Conservation (phyloP, 2,888 invertebrate species). For the Endomychus coccineus region DNA sequence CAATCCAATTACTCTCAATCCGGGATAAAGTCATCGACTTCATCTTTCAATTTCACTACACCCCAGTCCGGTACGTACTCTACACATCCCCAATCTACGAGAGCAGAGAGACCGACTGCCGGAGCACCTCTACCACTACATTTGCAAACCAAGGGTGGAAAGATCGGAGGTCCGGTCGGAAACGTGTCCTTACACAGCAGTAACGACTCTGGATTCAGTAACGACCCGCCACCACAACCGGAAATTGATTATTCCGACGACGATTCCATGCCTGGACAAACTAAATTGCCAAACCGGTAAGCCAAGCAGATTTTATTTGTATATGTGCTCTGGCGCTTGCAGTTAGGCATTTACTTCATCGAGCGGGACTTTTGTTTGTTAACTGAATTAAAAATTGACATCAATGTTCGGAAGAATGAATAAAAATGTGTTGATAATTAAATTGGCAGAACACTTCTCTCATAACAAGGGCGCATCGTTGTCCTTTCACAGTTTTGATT, state of each 20-base stretch:
- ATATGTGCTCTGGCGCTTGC: no score
- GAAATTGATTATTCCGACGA: constrained; percentile 88
- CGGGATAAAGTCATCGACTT: constrained; percentile 53
- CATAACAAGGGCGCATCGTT: no score
- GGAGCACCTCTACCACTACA: constrained; percentile 41
- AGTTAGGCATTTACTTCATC: no score
- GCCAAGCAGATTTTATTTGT: no score
- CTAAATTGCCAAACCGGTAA: constrained; percentile 51
- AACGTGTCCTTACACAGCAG: constrained; percentile 80
- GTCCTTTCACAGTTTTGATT: no score
- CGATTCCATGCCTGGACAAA: constrained; percentile 60
- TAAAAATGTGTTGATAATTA: no score
- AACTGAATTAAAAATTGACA: no score
- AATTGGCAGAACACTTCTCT: no score
- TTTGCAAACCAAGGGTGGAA: constrained; percentile 34
- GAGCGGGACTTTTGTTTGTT: no score
- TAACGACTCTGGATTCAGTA: constrained; percentile 87
- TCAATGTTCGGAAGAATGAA: no score
- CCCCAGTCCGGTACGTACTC: constrained; percentile 37
- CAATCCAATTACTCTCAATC: constrained; percentile 37
- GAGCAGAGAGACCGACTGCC: constrained; percentile 36
- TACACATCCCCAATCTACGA: constrained; percentile 40
- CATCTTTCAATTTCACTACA: constrained; percentile 47
- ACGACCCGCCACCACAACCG: constrained; percentile 79
- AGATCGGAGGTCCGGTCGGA: constrained; percentile 49